Conservation (phyloP, 2,797 vertebrate genomes). For the Saxicola maurus region DNA sequence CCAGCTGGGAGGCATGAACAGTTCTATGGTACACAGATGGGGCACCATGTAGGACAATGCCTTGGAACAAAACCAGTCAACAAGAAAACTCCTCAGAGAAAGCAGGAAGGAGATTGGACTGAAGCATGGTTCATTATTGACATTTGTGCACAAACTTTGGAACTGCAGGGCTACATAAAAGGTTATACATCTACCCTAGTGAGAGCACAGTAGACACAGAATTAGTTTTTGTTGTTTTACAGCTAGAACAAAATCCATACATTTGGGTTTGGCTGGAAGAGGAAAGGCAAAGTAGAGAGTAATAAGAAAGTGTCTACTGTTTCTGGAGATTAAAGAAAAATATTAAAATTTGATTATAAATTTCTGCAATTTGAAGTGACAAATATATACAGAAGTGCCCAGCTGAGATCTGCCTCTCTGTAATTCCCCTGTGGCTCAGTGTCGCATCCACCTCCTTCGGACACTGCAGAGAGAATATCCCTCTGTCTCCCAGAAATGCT, state of each 20-base stretch:
- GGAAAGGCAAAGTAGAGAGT: not conserved
- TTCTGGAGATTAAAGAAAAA: not conserved
- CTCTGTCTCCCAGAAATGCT: not conserved
- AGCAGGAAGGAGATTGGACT: not conserved
- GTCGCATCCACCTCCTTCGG: rapidly evolving
- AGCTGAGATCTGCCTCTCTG: not conserved
- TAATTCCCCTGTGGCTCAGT: not conserved
- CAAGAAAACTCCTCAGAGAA: not conserved
- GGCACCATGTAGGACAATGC: not conserved
- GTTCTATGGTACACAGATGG: not conserved
- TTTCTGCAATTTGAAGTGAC: not conserved
- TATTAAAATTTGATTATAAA: not conserved
- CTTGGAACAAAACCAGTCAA: not conserved
- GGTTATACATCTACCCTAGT: not conserved
- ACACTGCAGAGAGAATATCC: not conserved
- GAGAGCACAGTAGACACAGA: not conserved
- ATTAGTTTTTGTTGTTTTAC: not conserved
- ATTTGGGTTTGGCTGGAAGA: not conserved
- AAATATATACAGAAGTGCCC: not conserved
- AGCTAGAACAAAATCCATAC: not conserved
- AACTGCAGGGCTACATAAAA: not conserved
- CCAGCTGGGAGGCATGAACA: not conserved
- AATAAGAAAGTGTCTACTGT: not conserved
- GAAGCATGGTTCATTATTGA: not conserved
- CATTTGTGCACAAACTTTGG: not conserved